These are phyloP conservation scores for Nudaria mundana DNA, from an alignment of 2,888 invertebrate genomes.

Conservation along the genomic window DNA sequence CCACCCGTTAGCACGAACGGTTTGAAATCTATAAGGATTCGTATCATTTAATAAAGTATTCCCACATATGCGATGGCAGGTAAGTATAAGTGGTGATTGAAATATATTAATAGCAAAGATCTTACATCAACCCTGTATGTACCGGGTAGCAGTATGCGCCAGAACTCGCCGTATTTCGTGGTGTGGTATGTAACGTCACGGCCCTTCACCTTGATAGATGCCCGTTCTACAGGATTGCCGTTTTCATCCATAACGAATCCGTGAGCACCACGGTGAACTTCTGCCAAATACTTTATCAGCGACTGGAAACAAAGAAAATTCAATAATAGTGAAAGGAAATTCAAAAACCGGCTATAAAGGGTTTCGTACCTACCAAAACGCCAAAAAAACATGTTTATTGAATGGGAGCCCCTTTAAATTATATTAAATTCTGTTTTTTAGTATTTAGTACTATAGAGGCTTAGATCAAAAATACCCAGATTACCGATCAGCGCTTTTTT, in stretches of 20 bases:
- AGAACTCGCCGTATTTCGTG: conserved; percentile 96
- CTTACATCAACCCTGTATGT: conserved; percentile 90
- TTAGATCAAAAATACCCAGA: too few species aligned
- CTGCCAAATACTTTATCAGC: conserved; percentile 90
- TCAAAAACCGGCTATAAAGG: too few species aligned
- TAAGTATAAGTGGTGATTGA: too few species aligned
- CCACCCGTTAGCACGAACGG: too few species aligned
- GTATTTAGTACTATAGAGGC: too few species aligned
- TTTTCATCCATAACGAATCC: conserved; percentile 91
- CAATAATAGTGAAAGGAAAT: not conserved
- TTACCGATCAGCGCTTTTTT: too few species aligned
- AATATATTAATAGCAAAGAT: conserved; percentile 52
- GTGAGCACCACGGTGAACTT: conserved; percentile 93
- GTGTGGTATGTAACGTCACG: conserved; percentile 93
- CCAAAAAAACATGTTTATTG: too few species aligned
- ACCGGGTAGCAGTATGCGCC: conserved; percentile 94
- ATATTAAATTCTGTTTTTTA: too few species aligned
- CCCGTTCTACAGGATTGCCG: conserved; percentile 90
- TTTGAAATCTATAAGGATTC: too few species aligned
- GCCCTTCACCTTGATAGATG: conserved; percentile 88
- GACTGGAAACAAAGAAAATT: conserved; percentile 76
- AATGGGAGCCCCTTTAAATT: too few species aligned
- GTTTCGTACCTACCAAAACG: not conserved
- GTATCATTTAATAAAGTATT: too few species aligned
- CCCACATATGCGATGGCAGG: too few species aligned